Base-by-base conservation (phyloP, 2,797 vertebrate species). In the Crocodylus rhombifer region DNA sequence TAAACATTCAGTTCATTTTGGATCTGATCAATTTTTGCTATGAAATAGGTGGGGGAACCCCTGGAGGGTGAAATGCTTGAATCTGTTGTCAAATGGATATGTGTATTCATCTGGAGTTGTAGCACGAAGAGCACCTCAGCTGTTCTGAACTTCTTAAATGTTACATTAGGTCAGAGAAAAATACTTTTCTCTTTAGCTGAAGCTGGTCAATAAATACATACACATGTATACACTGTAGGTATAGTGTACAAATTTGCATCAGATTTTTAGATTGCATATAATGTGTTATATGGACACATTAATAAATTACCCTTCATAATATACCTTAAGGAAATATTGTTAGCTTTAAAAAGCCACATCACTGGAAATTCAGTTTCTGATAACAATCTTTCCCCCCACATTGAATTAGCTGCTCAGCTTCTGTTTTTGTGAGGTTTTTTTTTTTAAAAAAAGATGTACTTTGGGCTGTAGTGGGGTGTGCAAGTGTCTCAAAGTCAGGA, bases 281-380 rank as follows among this genome's bases (percentile, higher is more conserved):
- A 6, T 25, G 13, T 17, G 7, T 33, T 79, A 57, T 3, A 17
- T 2, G 11, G 11, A 10, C 0, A 0, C n/a, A 6, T 2, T 21
- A 61, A 86, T 12, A 84, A 28, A 11, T 73, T 11, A 60, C 55
- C n/a, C 30, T 63, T 74, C 76, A 74, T 75, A 42, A 56, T 33
- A 58, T 20, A 84, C 55, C 20, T 60, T 75, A 85, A 84, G 89
- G 42, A 14, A 73, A 73, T 26, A 14, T 84, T 60, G 17, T 26
- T 81, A 14, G 6, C 71, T 86, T 91, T 67, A 77, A 87, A 89
- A 89, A 88, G 25, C 1, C 3, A 4, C 73, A 74, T 77, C 79
- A 11, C 64, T 78, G 28, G 18, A 82, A 93, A 82, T 3, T 1
- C n/a, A 76, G 7, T 5, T 63, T 12, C 57, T 26, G 71, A 69